Evolutionary conservation across 2,797 vertebrate genomes (phyloP).

Genomic region (Bucorvus abyssinicus): DNA sequence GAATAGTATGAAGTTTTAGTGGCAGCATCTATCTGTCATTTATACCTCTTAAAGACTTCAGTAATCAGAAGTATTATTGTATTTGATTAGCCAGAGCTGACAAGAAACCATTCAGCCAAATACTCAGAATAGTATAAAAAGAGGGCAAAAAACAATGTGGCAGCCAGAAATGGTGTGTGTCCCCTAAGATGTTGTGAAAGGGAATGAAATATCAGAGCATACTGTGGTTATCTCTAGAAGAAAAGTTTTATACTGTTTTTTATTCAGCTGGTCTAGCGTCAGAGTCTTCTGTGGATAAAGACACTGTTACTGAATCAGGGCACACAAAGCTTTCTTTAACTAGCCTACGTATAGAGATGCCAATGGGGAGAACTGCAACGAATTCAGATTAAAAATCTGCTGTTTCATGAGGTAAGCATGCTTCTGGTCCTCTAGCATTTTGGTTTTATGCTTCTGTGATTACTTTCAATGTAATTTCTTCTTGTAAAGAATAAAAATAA

Average conservation of each 20-base stretch:
- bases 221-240: neutral
- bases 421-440: neutral
- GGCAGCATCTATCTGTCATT: neutral
- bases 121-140: neutral
- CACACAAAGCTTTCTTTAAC: conserved; percentile 71
- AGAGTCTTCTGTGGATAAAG: neutral
- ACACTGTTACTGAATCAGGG: neutral
- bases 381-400: conserved; percentile 90
- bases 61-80: neutral
- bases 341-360: conserved; percentile 85
- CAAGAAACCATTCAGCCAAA: neutral
- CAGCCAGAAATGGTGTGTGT: neutral
- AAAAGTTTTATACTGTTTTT: neutral
- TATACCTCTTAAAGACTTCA: neutral
- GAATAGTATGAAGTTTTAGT: neutral
- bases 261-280: neutral
- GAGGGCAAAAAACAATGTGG: too few species aligned
- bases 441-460: neutral
- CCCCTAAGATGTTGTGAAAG: neutral
- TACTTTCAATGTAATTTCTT: neutral
- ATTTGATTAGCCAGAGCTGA: neutral
- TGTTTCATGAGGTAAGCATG: conserved; percentile 92
- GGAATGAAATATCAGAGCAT: neutral
- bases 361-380: conserved; percentile 77
- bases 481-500: neutral